Percentiles rank a stretch among this genome's conserved stretches.
Evolutionary conservation across 2,797 vertebrate species (phyloP).

Genomic region (Paguma larvata): DNA sequence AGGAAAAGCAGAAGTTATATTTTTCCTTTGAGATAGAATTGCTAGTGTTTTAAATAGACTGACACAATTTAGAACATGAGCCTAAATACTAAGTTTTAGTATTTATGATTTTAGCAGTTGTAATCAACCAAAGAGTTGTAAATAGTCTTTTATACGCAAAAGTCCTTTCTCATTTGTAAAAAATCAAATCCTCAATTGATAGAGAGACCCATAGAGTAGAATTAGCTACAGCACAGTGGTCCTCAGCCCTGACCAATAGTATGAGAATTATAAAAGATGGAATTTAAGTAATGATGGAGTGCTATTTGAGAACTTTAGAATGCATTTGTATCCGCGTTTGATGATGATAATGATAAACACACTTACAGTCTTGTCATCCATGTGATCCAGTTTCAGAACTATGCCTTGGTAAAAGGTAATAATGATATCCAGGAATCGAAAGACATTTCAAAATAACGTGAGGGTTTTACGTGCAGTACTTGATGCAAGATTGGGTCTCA

Average conservation of each 20-base stretch:
- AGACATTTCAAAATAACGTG: constrained; percentile 45
- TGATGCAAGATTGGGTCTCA: background rate
- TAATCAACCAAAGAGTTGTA: background rate
- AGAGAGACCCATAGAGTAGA: background rate
- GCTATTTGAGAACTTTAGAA: background rate
- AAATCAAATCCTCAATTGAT: background rate
- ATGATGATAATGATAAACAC: background rate
- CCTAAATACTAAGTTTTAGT: background rate
- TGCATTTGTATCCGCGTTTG: background rate
- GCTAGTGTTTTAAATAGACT: constrained; percentile 4
- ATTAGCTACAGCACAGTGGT: no score
- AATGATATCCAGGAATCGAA: background rate
- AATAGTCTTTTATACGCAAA: background rate
- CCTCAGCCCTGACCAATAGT: background rate
- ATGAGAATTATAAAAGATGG: background rate
- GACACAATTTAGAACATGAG: background rate
- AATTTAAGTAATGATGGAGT: background rate
- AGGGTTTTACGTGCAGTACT: background rate
- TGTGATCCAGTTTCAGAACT: background rate
- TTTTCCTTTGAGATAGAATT: constrained; percentile 53
- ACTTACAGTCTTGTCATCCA: background rate
- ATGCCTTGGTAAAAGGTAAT: background rate
- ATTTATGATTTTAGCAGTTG: background rate
- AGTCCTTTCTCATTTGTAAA: background rate
- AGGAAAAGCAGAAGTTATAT: background rate